phyloP scores from a whole-genome alignment of 2,888 invertebrate species.

The Stratiomys singularior region DNA sequence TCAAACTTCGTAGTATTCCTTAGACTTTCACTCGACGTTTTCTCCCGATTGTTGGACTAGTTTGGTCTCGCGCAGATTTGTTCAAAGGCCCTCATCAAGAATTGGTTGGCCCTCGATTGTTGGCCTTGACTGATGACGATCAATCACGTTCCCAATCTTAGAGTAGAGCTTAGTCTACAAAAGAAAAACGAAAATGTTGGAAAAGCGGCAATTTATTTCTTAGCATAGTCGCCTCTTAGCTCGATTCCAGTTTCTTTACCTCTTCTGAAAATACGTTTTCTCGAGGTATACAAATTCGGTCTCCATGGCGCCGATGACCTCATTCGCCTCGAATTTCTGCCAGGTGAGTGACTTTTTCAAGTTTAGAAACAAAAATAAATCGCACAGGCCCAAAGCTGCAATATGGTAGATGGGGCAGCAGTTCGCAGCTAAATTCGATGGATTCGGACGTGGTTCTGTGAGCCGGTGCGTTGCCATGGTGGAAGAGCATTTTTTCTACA shows the following conservation, averaged over 20 bases:
- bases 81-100: too few relatives aligned
- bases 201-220: background rate
- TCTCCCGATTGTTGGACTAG: too few relatives aligned
- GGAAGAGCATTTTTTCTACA: conserved; percentile 5
- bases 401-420: background rate
- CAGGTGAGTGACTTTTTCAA: conserved; percentile 9
- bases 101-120: too few relatives aligned
- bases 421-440: conserved; percentile 28
- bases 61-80: too few relatives aligned
- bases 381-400: conserved; percentile 3
- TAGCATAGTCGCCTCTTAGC: background rate
- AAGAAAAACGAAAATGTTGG: background rate
- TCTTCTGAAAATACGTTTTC: conserved; percentile 14
- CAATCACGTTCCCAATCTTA: too few relatives aligned
- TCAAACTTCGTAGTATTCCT: too few relatives aligned
- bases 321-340: conserved; percentile 19
- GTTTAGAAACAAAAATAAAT: conserved; percentile 18
- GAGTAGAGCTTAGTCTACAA: too few relatives aligned
- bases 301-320: background rate
- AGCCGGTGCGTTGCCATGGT: conserved; percentile 27
- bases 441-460: conserved; percentile 12
- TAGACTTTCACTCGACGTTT: too few relatives aligned
- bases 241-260: background rate
- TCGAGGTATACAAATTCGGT: background rate
- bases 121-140: too few relatives aligned